Conservation (phyloP, 2,888 invertebrate genomes). For the Pelosia muscerda region DNA sequence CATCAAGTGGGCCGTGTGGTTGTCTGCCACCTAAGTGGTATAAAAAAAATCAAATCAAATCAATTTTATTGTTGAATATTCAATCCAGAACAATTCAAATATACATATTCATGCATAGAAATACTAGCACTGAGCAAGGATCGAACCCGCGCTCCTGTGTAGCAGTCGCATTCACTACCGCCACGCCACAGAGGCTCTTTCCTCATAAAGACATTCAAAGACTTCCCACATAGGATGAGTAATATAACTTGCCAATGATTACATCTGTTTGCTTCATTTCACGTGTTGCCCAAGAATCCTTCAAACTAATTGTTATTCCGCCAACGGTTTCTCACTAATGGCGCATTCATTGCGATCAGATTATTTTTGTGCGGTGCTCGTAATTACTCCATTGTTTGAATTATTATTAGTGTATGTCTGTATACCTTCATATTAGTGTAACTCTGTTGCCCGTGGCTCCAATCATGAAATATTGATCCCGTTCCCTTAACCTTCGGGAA, state of each 20-base stretch:
- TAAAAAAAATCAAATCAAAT: too few relatives aligned
- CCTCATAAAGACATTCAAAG: too few relatives aligned
- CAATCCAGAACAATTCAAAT: too few relatives aligned
- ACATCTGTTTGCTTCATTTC: neutral
- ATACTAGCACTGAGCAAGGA: too few relatives aligned
- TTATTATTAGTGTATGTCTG: neutral
- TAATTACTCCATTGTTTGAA: conserved; percentile 13
- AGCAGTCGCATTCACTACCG: too few relatives aligned
- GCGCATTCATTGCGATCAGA: conserved; percentile 10
- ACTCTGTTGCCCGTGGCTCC: neutral
- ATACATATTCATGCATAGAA: too few relatives aligned
- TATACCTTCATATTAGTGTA: neutral
- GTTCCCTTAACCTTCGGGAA: too few relatives aligned
- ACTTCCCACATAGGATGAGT: neutral
- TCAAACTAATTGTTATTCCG: conserved; percentile 17
- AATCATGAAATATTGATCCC: neutral
- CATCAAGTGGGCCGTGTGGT: too few relatives aligned
- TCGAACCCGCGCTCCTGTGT: too few relatives aligned
- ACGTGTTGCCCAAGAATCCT: neutral
- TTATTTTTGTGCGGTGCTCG: neutral
- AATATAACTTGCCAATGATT: neutral
- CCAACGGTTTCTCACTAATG: neutral
- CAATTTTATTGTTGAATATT: too few relatives aligned
- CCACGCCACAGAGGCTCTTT: too few relatives aligned
- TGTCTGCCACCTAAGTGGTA: too few relatives aligned